Evolutionary conservation across 2,888 invertebrate genomes (phyloP), one percentile per base, ranked within the genome.

Genomic region (Leucoma salicis): DNA sequence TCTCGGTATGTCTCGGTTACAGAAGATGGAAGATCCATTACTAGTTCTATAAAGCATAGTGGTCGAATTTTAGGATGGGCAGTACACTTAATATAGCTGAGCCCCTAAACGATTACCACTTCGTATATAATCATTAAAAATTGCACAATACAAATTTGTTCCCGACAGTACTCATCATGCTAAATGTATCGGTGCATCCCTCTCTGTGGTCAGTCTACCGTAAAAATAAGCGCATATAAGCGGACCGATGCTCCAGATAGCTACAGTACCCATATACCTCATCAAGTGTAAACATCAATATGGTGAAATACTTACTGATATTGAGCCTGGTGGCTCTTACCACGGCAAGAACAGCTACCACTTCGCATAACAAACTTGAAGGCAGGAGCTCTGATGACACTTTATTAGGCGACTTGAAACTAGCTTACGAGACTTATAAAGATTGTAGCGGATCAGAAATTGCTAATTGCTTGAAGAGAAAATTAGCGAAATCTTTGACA

Each of bases 401-500:
- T 59, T 76, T 91, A 53, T 82, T 94, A 52, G 92, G 93, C 52
- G 95, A 95, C 63, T 80, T 95, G 4, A 92, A 93, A 60, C 91
- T 93, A 65, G 92, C 95, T 53, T 95, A 94, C 68, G 94, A 95
- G 73, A 92, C 95, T 52, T 96, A 96, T 82, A 94, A 94, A 77
- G 95, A 96, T 65, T 96, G 96, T 85, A 91, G 94, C 46, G 92
- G 92, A 38, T 85, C 91, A 48, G 94, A 94, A 54, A 75, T 94
- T 18, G 90, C 93, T 2, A 92, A 94, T 46, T 96, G 96, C 61
- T 86, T 96, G 37, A 96, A 96, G 77, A 82, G 95, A 46, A 96
- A 96, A 73, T 79, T 96, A 36, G 90, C 95, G n/a, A 92, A 94
- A 14, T 93, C 94, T 1, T 84, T 96, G 78, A 95, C 95, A 63